Conservation (phyloP, 2,888 invertebrate genomes). For the Eupithecia subfuscata region DNA sequence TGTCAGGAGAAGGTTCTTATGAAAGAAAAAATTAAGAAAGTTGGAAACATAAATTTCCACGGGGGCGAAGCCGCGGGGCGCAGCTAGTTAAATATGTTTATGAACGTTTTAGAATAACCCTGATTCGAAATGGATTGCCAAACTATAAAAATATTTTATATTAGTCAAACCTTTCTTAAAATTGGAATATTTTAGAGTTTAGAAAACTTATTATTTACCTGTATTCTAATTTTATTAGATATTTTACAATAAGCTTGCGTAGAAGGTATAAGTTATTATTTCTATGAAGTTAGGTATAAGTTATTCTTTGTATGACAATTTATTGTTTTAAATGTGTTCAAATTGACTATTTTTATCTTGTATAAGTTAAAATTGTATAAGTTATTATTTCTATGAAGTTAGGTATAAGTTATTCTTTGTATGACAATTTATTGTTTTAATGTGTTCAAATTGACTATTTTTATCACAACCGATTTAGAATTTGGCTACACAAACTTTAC, state of each 20-base stretch:
- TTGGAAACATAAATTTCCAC: too few relatives aligned
- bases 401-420: background rate
- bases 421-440: background rate
- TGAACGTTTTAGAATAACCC: background rate
- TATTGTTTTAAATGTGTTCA: background rate
- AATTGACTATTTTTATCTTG: too few relatives aligned
- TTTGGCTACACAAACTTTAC: background rate
- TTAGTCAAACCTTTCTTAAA: background rate
- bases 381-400: background rate
- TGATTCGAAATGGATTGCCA: conserved; percentile 7
- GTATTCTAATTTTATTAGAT: conserved; percentile 31
- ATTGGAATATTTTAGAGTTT: conserved; percentile 29
- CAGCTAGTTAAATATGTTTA: too few relatives aligned
- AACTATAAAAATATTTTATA: background rate
- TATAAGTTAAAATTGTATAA: background rate
- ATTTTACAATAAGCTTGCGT: background rate
- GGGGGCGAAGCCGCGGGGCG: too few relatives aligned
- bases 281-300: background rate
- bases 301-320: background rate
- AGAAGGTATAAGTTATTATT: background rate
- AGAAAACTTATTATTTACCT: conserved; percentile 29
- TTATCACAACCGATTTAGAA: background rate
- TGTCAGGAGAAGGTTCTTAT: too few relatives aligned
- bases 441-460: background rate
- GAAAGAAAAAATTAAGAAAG: too few relatives aligned